Evolutionary conservation across 2,888 invertebrate species (phyloP).

Genomic region (Athalia rosae): DNA sequence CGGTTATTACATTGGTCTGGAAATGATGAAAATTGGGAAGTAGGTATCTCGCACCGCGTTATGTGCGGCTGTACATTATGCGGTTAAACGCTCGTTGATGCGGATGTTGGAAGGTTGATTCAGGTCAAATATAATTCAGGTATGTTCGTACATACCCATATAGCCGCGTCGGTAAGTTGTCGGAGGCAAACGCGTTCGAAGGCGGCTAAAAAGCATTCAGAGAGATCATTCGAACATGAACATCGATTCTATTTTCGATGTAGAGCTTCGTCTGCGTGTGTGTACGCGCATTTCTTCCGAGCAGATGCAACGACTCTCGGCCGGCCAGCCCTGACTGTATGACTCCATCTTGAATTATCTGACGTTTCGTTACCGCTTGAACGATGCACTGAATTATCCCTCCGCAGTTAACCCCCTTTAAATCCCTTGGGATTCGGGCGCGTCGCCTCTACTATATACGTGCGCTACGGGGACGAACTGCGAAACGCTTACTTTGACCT

Average conservation of each 20-base stretch:
- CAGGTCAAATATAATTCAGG: constrained; percentile 52
- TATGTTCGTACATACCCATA: not conserved
- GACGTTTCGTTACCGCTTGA: constrained; percentile 56
- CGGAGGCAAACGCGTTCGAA: constrained; percentile 7
- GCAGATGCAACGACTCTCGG: constrained; percentile 57
- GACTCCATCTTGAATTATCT: constrained; percentile 72
- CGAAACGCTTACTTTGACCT: not conserved
- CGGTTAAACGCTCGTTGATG: constrained; percentile 54
- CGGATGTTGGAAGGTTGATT: constrained; percentile 50
- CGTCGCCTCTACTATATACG: constrained; percentile 13
- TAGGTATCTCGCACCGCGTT: not conserved
- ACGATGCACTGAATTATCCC: constrained; percentile 33
- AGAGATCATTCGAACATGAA: constrained; percentile 29
- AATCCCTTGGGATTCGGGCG: constrained; percentile 14
- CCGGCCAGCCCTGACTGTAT: constrained; percentile 67
- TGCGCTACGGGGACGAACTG: not conserved
- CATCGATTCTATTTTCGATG: no score
- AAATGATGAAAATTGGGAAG: not conserved
- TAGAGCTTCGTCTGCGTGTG: no score
- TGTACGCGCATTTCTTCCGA: constrained; percentile 22
- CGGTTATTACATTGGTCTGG: no score
- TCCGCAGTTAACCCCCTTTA: constrained; percentile 4
- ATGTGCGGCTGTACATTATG: not conserved
- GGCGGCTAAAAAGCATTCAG: constrained; percentile 20
- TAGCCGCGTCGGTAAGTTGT: not conserved